Percentiles rank a stretch among this genome's conserved stretches.
phyloP scores from a whole-genome alignment of 2,113 vertebrate species.

The Caranx melampygus region DNA sequence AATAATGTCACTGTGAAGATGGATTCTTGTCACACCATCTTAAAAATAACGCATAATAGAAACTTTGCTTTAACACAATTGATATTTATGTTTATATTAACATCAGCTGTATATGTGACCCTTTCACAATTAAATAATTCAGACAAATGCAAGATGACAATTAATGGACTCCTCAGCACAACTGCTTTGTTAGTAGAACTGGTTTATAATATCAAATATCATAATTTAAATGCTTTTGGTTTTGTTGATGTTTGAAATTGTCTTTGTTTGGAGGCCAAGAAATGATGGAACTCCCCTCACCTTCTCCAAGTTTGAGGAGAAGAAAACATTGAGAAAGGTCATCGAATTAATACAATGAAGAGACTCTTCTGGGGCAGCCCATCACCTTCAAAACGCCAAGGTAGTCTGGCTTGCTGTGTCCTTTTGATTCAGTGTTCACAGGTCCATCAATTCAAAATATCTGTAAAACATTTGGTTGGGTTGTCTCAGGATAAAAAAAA shows the following conservation, averaged over 20 bases:
- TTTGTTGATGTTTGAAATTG: conserved; percentile 4
- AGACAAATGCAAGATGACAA: background rate
- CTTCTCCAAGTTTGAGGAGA: conserved; percentile 83
- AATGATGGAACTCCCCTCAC: conserved; percentile 65
- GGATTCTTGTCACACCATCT: background rate
- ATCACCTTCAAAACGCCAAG: conserved; percentile 77
- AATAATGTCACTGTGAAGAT: background rate
- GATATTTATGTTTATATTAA: too few relatives aligned
- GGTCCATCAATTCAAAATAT: too few relatives aligned
- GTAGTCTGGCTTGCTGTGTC: conserved; percentile 33
- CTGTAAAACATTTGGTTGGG: background rate
- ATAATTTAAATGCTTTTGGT: background rate
- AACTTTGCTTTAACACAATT: background rate
- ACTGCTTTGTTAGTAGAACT: background rate
- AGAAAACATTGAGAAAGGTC: conserved; percentile 82
- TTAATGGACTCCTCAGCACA: background rate
- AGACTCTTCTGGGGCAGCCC: conserved; percentile 82
- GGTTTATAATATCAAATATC: background rate
- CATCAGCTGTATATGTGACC: background rate
- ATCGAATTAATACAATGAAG: conserved; percentile 79
- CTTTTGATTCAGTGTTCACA: too few relatives aligned
- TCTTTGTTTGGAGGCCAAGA: conserved; percentile 50
- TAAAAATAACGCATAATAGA: background rate
- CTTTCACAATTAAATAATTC: too few relatives aligned
- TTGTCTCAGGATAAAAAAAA: background rate